These are phyloP conservation scores for Pluvianellus socialis DNA, from an alignment of 2,113 vertebrate species.

Conservation along the genomic window DNA sequence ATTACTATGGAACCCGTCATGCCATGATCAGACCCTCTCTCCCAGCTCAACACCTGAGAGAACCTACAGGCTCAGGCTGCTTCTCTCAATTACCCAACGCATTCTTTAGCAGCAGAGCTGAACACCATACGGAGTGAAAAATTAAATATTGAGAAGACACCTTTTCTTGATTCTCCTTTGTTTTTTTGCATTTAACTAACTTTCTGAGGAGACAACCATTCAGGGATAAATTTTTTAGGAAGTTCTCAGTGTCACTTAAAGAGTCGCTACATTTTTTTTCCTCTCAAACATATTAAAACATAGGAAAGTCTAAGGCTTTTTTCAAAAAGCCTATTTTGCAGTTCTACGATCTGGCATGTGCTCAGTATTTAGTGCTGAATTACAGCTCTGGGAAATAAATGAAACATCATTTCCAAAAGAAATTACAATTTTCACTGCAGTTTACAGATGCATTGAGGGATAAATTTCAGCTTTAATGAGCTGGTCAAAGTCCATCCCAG, in stretches of 20 bases:
- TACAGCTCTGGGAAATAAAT: slow-evolving; percentile 4
- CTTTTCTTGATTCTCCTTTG: neutral
- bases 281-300: neutral
- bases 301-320: neutral
- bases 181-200: neutral
- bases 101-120: neutral
- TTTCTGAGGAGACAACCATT: neutral
- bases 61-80: neutral
- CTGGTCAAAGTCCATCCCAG: neutral
- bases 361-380: neutral
- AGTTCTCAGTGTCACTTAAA: neutral
- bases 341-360: neutral
- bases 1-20: neutral
- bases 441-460: neutral
- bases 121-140: neutral
- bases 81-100: neutral
- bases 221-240: neutral
- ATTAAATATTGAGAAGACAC: neutral
- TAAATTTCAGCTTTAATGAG: neutral
- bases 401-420: neutral
- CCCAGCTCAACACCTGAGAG: neutral
- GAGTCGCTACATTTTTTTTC: neutral
- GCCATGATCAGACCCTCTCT: neutral
- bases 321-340: neutral
- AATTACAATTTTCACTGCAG: neutral